Percentiles rank a stretch among this genome's conserved stretches.
Evolutionary conservation across 2,888 invertebrate genomes (phyloP).

Genomic region (Hirtodrosophila trivittata): DNA sequence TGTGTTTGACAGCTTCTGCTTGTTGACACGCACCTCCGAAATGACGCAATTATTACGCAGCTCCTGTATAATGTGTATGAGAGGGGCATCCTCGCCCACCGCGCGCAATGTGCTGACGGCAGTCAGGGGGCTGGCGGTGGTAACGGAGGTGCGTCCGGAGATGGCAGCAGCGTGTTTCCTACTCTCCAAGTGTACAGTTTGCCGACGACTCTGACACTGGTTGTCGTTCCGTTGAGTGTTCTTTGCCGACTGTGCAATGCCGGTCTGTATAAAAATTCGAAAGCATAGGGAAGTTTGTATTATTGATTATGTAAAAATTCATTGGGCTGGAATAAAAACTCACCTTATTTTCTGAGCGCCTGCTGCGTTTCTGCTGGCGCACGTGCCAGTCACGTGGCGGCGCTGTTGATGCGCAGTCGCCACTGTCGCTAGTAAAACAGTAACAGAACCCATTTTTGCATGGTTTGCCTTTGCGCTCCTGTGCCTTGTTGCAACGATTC

Average conservation of each 20-base stretch:
- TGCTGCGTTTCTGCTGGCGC: conserved; percentile 66
- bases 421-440: conserved; percentile 84
- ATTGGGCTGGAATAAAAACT: background rate
- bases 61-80: conserved; percentile 83
- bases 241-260: conserved; percentile 10
- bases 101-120: conserved; percentile 71
- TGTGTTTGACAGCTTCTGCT: conserved; percentile 59
- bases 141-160: conserved; percentile 1
- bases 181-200: conserved; percentile 39
- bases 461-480: conserved; percentile 81
- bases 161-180: conserved; percentile 14
- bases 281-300: background rate
- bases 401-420: conserved; percentile 65
- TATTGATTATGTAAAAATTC: background rate
- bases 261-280: conserved; percentile 12
- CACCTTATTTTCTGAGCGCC: conserved; percentile 70
- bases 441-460: conserved; percentile 83
- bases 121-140: conserved; percentile 47
- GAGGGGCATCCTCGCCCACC: conserved; percentile 70
- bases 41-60: conserved; percentile 81
- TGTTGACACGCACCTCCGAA: conserved; percentile 82
- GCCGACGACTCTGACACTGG: conserved; percentile 32
- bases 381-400: conserved; percentile 63
- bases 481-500: conserved; percentile 80
- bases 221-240: conserved; percentile 30